Base-by-base conservation (phyloP, 2,113 vertebrate genomes). In the Piprites chloris region DNA sequence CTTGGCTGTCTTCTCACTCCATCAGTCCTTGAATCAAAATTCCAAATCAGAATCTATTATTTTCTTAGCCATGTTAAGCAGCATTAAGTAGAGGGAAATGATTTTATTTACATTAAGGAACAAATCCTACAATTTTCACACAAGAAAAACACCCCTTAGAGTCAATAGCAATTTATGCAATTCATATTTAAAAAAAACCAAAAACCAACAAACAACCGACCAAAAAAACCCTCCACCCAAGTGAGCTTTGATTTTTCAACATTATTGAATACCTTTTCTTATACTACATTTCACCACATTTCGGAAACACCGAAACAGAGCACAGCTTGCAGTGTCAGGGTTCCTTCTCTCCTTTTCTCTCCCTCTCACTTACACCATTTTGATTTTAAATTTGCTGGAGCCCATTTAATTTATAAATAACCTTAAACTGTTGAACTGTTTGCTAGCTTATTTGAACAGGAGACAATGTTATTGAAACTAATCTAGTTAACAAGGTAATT, bases 401-500 rank as follows among this genome's bases (percentile, higher is more conserved):
- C 44, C 58, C 72, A 37, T 79, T 92, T 81, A 85, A 47, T 85
- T 92, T 84, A 75, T 75, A 91, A 93, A 93, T 94, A 91, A 75
- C 46, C 37, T 94, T 91, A 81, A 87, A 91, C 56, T 8, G 1
- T 46, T 91, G 73, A 74, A 85, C 46, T 73, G 47, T 44, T 91
- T 1, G 0, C 42, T 41, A 55, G 92, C 78, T 89, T 93, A 95
- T 89, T 88, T 80, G 82, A 93, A 92, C 71, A 73, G 69, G 27
- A 62, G 55, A 73, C 47, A 44, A 21, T 53, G 56, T 90, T 95
- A 83, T 61, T 84, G 53, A 93, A 96, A 85, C 67, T 88, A 94
- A 85, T 83, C 80, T 85, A 81, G 85, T 96, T 94, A 93, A 93
- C 77, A 87, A 73, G 71, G 33, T 72, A 96, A 96, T 89, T 92